phyloP scores from a whole-genome alignment of 2,113 vertebrate species.

The Aldabrachelys gigantea region DNA sequence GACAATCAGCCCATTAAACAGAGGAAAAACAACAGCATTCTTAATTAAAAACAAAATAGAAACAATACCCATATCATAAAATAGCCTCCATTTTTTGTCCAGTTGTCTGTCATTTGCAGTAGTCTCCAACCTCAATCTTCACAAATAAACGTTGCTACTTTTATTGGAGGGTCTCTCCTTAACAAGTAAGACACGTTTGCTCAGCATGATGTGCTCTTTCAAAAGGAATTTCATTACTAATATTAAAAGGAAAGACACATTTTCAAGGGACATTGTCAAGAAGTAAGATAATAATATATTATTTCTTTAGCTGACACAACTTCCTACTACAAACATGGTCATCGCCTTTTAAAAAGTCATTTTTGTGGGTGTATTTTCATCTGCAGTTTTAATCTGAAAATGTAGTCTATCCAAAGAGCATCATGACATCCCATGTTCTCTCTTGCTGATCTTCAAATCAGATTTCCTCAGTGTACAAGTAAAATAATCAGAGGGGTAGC shows the following conservation, averaged over 20 bases:
- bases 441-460: not conserved
- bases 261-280: not conserved
- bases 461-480: not conserved
- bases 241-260: not conserved
- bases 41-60: not conserved
- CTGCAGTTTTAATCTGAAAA: not conserved
- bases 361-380: not conserved
- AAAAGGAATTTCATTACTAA: constrained; percentile 4
- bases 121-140: constrained; percentile 37
- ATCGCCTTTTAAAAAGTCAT: not conserved
- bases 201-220: constrained; percentile 34
- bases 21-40: not conserved
- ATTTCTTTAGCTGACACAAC: not conserved
- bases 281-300: not conserved
- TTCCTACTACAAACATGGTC: not conserved
- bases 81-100: not conserved
- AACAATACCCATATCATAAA: constrained; percentile 14
- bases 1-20: not conserved
- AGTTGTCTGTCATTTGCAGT: not conserved
- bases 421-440: not conserved
- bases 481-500: not conserved
- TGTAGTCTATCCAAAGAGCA: not conserved
- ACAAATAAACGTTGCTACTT: constrained; percentile 55
- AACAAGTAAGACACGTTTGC: constrained; percentile 34
- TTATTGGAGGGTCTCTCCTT: constrained; percentile 41